A percentile compares a stretch with the other conserved stretches of the same genome.
Conservation (phyloP, 2,797 vertebrate genomes). For the Leptoclinus maculatus region DNA sequence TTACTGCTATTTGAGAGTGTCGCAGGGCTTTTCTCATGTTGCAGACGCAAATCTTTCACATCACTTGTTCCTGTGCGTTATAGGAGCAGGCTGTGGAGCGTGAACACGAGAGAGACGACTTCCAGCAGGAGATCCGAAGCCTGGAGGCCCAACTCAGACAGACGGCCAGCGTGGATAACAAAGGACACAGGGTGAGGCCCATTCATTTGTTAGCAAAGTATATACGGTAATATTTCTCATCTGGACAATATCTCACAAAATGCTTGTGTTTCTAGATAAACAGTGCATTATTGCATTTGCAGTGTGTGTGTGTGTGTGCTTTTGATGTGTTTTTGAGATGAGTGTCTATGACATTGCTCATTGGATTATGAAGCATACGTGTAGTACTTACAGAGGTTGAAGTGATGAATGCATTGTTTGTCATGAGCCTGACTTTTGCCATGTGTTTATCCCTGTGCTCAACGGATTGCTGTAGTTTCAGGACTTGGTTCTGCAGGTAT, state of each 20-base stretch:
- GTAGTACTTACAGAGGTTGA: slow-evolving; percentile 23
- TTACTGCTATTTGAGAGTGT: background rate
- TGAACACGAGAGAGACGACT: slow-evolving; percentile 98
- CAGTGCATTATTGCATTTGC: background rate
- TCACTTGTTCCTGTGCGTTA: slow-evolving; percentile 7
- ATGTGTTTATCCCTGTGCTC: slow-evolving; percentile 75
- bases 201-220: background rate
- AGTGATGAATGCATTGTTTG: slow-evolving; percentile 52
- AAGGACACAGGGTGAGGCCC: slow-evolving; percentile 72
- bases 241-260: background rate
- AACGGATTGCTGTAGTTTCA: slow-evolving; percentile 86
- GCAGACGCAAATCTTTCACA: background rate
- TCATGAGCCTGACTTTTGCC: slow-evolving; percentile 68
- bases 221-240: background rate
- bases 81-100: slow-evolving; percentile 96
- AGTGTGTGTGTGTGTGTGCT: background rate
- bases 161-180: slow-evolving; percentile 67
- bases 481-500: slow-evolving; percentile 88
- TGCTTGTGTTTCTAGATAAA: background rate
- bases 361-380: background rate
- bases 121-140: slow-evolving; percentile 94
- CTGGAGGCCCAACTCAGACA: slow-evolving; percentile 89
- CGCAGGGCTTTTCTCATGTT: background rate
- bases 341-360: slow-evolving; percentile 11
- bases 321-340: slow-evolving; percentile 5